These are phyloP conservation scores for Lytechinus variegatus DNA, from an alignment of 35 echinoderm and acorn worm genomes.

Conservation along the genomic window DNA sequence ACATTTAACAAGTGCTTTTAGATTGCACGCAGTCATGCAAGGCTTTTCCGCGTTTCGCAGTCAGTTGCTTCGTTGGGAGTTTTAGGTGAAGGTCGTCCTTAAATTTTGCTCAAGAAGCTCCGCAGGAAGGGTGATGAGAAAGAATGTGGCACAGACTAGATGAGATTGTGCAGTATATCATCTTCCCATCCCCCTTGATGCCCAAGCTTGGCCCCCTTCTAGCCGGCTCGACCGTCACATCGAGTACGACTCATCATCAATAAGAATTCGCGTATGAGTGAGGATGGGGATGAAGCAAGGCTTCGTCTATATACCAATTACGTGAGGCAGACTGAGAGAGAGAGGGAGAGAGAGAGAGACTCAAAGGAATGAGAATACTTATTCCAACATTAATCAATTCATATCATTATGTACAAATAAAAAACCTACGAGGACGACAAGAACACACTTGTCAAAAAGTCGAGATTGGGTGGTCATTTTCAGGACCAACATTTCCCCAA, in stretches of 20 bases:
- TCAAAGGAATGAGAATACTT: too few relatives aligned
- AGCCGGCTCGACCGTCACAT: neutral
- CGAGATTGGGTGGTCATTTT: too few relatives aligned
- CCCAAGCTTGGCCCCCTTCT: neutral
- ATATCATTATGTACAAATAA: too few relatives aligned
- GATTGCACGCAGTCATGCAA: neutral
- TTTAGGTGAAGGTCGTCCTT: neutral
- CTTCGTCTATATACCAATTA: neutral
- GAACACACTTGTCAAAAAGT: too few relatives aligned
- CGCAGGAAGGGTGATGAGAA: neutral
- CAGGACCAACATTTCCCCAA: too few relatives aligned
- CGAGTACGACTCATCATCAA: neutral
- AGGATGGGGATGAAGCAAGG: neutral
- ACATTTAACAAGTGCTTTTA: too few relatives aligned
- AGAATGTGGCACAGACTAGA: neutral
- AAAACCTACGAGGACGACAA: too few relatives aligned
- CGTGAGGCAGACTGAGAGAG: neutral
- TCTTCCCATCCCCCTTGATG: neutral
- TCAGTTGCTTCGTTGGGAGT: neutral
- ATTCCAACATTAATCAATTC: too few relatives aligned
- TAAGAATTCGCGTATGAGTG: constrained; percentile 1
- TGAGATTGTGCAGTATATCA: neutral
- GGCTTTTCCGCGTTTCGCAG: neutral
- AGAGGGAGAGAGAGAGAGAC: neutral
- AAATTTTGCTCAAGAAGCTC: neutral